These are phyloP conservation scores for Noctua comes DNA, from an alignment of 2,888 invertebrate species.

Conservation along the genomic window DNA sequence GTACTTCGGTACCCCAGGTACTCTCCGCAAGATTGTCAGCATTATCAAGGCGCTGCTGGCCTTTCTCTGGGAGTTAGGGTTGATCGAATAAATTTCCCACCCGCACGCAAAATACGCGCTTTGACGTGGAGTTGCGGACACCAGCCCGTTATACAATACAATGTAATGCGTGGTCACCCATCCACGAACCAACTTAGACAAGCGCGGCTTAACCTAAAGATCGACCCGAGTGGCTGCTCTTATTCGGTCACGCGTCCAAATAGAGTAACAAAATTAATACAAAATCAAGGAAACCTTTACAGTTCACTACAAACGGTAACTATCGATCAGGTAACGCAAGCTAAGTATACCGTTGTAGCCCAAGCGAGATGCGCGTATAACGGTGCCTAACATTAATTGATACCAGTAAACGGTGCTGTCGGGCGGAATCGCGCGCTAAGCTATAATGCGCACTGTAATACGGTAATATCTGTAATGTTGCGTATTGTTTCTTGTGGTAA, in stretches of 20 bases:
- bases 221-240: too few species aligned
- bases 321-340: conserved; percentile 46
- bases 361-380: conserved; percentile 66
- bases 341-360: conserved; percentile 57
- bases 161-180: neutral
- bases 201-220: neutral
- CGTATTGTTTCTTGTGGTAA: conserved; percentile 55
- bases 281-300: conserved; percentile 8
- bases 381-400: conserved; percentile 73
- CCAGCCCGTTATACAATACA: too few species aligned
- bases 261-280: neutral
- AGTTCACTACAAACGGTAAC: conserved; percentile 8
- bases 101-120: too few species aligned
- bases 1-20: too few species aligned
- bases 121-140: too few species aligned
- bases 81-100: too few species aligned
- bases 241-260: too few species aligned
- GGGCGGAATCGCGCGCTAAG: conserved; percentile 64
- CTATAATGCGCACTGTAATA: conserved; percentile 41
- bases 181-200: neutral
- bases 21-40: too few species aligned
- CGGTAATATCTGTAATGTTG: conserved; percentile 55
- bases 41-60: too few species aligned
- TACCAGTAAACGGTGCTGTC: conserved; percentile 72
- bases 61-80: too few species aligned